A percentile compares a stretch with the other conserved stretches of the same genome.
Evolutionary conservation across 92 coral and sea anemone species (phyloP).

Genomic region (Heteractis magnifica): DNA sequence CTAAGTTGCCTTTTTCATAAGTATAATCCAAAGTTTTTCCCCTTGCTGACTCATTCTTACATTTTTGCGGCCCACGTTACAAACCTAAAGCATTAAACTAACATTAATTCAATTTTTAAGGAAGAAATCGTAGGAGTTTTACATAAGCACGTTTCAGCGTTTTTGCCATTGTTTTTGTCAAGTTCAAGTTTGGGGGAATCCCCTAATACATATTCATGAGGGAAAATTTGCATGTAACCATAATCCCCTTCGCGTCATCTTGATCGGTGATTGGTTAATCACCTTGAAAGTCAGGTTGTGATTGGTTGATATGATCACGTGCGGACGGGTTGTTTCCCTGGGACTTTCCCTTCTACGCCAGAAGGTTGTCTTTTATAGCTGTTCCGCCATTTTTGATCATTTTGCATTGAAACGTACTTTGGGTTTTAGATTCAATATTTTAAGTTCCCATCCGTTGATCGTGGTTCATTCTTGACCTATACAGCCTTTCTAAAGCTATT

Average conservation of each 20-base stretch:
- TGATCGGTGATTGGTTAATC: constrained; percentile 14
- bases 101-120: background rate
- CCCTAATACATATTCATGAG: constrained; percentile 63
- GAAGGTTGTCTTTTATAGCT: constrained; percentile 19
- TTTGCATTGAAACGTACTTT: background rate
- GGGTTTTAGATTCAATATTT: background rate
- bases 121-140: constrained; percentile 19
- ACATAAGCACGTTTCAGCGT: constrained; percentile 16
- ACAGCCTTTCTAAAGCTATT: no score
- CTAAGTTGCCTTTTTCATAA: background rate
- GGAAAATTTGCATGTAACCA: background rate
- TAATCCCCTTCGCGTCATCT: constrained; percentile 26
- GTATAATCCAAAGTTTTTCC: background rate
- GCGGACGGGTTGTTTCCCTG: constrained; percentile 29
- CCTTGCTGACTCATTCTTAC: background rate
- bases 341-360: constrained; percentile 60
- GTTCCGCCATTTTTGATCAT: constrained; percentile 72
- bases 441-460: background rate
- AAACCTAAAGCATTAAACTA: constrained; percentile 3
- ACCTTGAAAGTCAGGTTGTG: constrained; percentile 17
- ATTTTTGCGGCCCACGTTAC: background rate
- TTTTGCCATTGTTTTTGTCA: constrained; percentile 6
- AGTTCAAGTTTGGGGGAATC: constrained; percentile 75
- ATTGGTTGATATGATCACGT: constrained; percentile 64
- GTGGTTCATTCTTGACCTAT: background rate